Evolutionary conservation across 2,113 vertebrate genomes (phyloP).

Genomic region (Psittacara wagleri): DNA sequence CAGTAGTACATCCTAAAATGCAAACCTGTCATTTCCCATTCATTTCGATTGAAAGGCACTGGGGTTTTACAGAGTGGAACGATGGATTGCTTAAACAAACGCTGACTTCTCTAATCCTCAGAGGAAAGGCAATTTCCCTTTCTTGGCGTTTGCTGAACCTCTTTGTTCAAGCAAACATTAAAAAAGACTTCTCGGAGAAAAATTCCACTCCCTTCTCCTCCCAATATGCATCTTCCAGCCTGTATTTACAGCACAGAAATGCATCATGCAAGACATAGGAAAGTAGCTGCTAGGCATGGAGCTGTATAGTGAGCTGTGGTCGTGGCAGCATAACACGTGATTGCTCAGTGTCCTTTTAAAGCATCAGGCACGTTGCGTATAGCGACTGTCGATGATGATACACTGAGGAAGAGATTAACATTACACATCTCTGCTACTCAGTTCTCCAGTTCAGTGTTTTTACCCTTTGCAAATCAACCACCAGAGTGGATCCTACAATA

Average conservation of each 20-base stretch:
- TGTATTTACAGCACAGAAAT: background rate
- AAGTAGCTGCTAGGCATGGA: background rate
- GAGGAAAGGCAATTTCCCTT: background rate
- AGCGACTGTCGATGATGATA: background rate
- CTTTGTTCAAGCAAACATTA: background rate
- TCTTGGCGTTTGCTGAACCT: background rate
- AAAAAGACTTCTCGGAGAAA: background rate
- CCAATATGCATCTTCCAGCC: background rate
- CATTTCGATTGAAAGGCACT: background rate
- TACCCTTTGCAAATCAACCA: background rate
- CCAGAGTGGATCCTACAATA: background rate
- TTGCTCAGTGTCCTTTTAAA: background rate
- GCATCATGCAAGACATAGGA: background rate
- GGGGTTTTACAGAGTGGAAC: background rate
- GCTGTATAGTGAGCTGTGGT: background rate
- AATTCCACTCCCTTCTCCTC: background rate
- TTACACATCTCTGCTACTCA: background rate
- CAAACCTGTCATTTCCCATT: background rate
- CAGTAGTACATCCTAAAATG: background rate
- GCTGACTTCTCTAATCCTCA: constrained; percentile 10
- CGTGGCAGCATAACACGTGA: background rate
- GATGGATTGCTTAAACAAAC: background rate
- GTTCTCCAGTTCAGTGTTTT: background rate
- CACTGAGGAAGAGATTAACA: background rate
- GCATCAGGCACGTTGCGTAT: background rate